A percentile compares a stretch with the other conserved stretches of the same genome.
These are phyloP conservation scores for Pecten maximus DNA, from an alignment of 2,888 invertebrate genomes.

Conservation along the genomic window DNA sequence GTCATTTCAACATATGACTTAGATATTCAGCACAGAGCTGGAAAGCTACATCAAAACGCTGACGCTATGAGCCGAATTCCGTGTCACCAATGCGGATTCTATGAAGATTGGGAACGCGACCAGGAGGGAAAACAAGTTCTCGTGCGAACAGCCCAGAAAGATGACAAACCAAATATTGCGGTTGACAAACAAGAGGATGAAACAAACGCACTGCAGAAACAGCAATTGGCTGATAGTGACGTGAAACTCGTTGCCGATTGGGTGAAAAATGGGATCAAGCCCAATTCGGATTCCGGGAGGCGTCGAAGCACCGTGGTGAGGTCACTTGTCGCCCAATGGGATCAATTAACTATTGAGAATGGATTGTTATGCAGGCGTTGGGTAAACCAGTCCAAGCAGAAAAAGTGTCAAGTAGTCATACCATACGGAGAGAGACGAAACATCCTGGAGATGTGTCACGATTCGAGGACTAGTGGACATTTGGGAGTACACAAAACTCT, in stretches of 20 bases:
- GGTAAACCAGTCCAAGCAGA: neutral
- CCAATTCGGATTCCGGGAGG: neutral
- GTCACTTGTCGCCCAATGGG: constrained; percentile 37
- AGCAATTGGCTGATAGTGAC: constrained; percentile 22
- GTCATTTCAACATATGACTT: neutral
- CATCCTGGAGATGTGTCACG: constrained; percentile 30
- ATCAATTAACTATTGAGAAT: constrained; percentile 33
- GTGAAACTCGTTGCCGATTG: constrained; percentile 1
- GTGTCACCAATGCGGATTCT: neutral
- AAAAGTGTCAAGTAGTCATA: constrained; percentile 29
- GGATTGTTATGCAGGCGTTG: constrained; percentile 28
- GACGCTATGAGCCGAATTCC: neutral
- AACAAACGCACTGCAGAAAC: neutral
- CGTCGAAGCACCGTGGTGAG: neutral
- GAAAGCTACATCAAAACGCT: neutral
- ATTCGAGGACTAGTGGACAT: constrained; percentile 35
- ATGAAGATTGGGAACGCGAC: neutral
- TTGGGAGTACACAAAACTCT: constrained; percentile 39
- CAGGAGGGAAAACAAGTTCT: neutral
- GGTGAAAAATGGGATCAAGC: neutral
- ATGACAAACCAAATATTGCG: neutral
- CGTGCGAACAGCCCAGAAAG: neutral
- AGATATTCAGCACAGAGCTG: neutral
- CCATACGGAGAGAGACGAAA: constrained; percentile 20
- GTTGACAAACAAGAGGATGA: neutral